Evolutionary conservation across 2,888 invertebrate species (phyloP).

Genomic region (Xestia sexstrigata): DNA sequence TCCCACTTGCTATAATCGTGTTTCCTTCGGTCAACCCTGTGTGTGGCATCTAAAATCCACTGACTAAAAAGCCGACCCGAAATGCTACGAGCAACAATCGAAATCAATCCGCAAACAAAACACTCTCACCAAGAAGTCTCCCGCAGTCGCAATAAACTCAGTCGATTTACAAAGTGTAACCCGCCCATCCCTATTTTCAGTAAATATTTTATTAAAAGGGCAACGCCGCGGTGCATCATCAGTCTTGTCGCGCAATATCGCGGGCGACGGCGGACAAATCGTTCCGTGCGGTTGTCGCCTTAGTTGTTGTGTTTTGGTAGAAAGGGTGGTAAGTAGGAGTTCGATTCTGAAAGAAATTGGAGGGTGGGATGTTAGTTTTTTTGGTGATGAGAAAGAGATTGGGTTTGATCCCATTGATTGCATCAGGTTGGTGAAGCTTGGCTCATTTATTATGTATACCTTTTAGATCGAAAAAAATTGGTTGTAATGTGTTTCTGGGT

Average conservation of each 20-base stretch:
- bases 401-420: neutral
- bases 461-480: neutral
- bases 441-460: neutral
- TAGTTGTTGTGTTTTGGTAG: conserved; percentile 33
- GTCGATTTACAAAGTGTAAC: conserved; percentile 59
- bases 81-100: conserved; percentile 12
- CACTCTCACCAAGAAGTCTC: conserved; percentile 43
- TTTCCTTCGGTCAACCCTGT: neutral
- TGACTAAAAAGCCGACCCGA: neutral
- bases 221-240: conserved; percentile 75
- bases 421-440: neutral
- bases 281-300: conserved; percentile 70
- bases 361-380: neutral
- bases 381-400: neutral
- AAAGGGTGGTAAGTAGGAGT: conserved; percentile 41
- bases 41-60: neutral
- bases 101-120: conserved; percentile 40
- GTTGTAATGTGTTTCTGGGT: too few species aligned
- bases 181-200: conserved; percentile 63
- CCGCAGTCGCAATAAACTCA: conserved; percentile 47
- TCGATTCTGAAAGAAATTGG: conserved; percentile 60
- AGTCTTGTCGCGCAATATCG: conserved; percentile 84
- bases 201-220: conserved; percentile 86
- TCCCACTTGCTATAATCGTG: neutral
- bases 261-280: conserved; percentile 82